Conservation (phyloP, 2,888 invertebrate species). For the Agrotis clavis region DNA sequence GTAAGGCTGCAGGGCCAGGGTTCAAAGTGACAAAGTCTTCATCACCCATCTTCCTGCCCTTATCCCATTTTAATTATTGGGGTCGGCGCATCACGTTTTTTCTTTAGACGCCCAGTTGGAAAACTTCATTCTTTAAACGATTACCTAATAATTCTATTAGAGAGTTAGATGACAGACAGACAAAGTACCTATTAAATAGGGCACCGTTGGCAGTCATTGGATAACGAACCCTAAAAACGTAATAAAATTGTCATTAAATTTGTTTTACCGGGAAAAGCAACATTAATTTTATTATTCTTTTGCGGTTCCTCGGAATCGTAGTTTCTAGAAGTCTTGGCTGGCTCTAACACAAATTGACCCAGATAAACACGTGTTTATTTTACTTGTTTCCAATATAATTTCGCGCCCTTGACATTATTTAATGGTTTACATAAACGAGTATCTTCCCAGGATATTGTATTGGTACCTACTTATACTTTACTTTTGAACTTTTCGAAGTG, state of each 20-base stretch:
- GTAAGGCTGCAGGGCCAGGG: no score
- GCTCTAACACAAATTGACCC: conserved; percentile 26
- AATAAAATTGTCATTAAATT: conserved; percentile 49
- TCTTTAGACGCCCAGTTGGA: no score
- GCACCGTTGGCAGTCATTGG: background rate
- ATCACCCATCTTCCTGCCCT: no score
- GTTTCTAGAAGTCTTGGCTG: conserved; percentile 37
- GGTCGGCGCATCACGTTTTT: no score
- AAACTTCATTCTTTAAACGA: no score
- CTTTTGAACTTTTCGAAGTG: background rate
- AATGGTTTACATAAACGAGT: conserved; percentile 2
- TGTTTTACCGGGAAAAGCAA: conserved; percentile 16
- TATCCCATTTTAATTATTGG: no score
- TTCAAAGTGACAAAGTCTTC: no score
- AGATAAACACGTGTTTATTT: conserved; percentile 28
- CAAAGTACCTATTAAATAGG: background rate
- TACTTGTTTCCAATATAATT: conserved; percentile 17
- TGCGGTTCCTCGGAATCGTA: conserved; percentile 9
- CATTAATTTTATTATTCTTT: conserved; percentile 18
- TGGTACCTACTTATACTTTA: background rate
- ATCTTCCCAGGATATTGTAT: conserved; percentile 4
- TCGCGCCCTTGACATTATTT: conserved; percentile 34
- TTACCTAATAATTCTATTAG: no score
- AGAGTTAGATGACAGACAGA: no score
- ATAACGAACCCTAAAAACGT: conserved; percentile 1